Conservation (phyloP, 2,797 vertebrate genomes). For the Sebastes aleutianus region DNA sequence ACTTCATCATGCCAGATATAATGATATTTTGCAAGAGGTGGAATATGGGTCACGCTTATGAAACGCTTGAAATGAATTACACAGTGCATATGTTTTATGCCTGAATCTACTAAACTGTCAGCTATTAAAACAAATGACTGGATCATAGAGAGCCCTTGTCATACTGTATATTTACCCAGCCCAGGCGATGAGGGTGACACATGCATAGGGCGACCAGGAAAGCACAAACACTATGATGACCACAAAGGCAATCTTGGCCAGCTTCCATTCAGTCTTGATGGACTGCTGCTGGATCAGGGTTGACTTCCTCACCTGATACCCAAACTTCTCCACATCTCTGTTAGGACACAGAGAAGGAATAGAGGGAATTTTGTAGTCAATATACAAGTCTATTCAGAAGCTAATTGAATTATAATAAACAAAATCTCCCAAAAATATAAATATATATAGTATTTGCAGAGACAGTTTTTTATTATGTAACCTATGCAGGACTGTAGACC, state of each 20-base stretch:
- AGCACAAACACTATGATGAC: constrained; percentile 90
- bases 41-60: background rate
- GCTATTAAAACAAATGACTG: background rate
- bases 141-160: background rate
- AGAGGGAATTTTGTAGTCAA: background rate
- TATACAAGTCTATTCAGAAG: background rate
- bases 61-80: constrained; percentile 17
- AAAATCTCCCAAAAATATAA: background rate
- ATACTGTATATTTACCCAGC: constrained; percentile 83
- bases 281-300: constrained; percentile 83
- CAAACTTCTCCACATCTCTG: constrained; percentile 87
- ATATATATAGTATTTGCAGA: background rate
- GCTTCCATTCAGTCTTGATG: constrained; percentile 90
- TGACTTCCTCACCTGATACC: constrained; percentile 82
- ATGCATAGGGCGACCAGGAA: constrained; percentile 92
- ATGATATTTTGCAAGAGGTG: background rate
- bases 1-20: constrained; percentile 7
- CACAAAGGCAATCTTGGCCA: constrained; percentile 91
- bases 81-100: background rate
- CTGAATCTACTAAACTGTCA: background rate
- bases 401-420: background rate
- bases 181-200: constrained; percentile 92
- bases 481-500: background rate
- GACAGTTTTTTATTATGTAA: background rate
- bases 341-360: background rate